These are phyloP conservation scores for Linnaemya tessellans DNA, from an alignment of 2,888 invertebrate genomes.

Conservation along the genomic window DNA sequence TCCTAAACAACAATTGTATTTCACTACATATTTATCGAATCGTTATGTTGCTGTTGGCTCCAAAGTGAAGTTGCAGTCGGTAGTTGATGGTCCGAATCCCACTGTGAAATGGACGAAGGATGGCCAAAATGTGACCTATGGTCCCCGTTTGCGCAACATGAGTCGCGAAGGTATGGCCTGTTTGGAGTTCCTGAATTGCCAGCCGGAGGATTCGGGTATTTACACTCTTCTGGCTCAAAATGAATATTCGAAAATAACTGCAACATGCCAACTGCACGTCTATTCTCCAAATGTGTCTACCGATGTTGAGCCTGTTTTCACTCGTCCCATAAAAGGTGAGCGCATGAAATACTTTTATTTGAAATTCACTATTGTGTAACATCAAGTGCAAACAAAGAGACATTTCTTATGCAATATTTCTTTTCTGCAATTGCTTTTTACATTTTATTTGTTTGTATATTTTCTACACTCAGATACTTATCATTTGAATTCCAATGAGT, in stretches of 20 bases:
- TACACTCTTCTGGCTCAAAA: constrained; percentile 91
- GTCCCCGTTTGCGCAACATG: constrained; percentile 81
- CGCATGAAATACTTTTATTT: neutral
- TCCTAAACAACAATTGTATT: constrained; percentile 84
- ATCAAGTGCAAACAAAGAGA: constrained; percentile 30
- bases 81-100: constrained; percentile 89
- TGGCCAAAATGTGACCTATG: constrained; percentile 83
- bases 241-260: constrained; percentile 87
- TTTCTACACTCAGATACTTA: constrained; percentile 86
- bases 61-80: constrained; percentile 91
- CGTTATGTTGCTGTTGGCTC: constrained; percentile 86
- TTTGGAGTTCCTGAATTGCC: constrained; percentile 88
- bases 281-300: constrained; percentile 84
- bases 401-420: constrained; percentile 57
- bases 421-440: neutral
- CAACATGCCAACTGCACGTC: constrained; percentile 89
- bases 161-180: constrained; percentile 88
- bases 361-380: constrained; percentile 51
- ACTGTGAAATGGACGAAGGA: constrained; percentile 90
- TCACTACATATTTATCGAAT: constrained; percentile 81
- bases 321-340: constrained; percentile 88
- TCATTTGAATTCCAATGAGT: constrained; percentile 88
- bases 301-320: constrained; percentile 89
- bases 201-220: constrained; percentile 89
- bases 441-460: constrained; percentile 7